Evolutionary conservation across 2,113 vertebrate species (phyloP), one percentile per base, ranked within the genome.

Genomic region (Ailurus styani): DNA sequence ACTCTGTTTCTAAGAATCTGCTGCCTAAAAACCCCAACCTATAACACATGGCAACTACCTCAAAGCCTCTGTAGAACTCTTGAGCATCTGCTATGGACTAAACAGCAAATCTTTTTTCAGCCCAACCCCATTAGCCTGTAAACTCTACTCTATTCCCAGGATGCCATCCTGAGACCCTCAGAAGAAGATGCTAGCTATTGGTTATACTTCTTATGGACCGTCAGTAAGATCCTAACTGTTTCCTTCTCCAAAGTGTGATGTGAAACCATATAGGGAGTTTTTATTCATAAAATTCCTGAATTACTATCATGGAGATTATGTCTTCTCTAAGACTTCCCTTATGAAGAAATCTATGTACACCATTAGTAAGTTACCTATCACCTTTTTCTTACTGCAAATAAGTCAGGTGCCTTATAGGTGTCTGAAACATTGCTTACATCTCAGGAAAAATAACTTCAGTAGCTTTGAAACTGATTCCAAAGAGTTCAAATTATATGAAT

Each of bases 391-490:
- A 55, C 25, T 91, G 37, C 81, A 94, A 75, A 81, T 50, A 64
- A 66, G 73, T 86, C 54, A 73, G 8, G 55, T 93, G 47, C 31
- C 50, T 57, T 81, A 72, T 34, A 91, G 14, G 8, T 87, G 6
- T 81, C 34, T 81, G 45, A 90, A 96, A 34, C 12, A 64, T 75
- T n/a, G 5, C 66, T 90, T 82, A 7, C 18, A 82, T 90, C 73
- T 89, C 54, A 90, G 73, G 18, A 86, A 82, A 87, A 86, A 52
- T 93, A 75, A 50, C 52, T 57, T 95, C 29, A 62, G 27, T 93
- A 27, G 17, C 27, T 86, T 93, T 97, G 37, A 93, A 97, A 93
- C n/a, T 70, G 34, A 87, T 84, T 82, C 42, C 60, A 70, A 91
- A 85, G 79, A 82, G 17, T 64, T 81, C 37, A 78, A 89, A 64